Evolutionary conservation across 2,797 vertebrate species (phyloP).

Genomic region (Pogoniulus pusillus): DNA sequence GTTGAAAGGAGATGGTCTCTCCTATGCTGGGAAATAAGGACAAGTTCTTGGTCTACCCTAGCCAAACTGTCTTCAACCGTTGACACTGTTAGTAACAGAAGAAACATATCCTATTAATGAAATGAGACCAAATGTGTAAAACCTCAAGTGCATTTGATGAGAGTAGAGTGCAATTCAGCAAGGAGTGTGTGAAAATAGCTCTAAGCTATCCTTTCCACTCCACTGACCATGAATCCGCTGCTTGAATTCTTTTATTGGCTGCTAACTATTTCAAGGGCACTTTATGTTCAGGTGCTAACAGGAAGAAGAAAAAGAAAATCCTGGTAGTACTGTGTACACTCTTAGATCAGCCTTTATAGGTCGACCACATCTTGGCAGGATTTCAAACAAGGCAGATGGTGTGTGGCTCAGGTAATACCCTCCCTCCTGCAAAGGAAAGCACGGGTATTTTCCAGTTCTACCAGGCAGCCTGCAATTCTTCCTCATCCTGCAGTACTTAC

Average conservation of each 20-base stretch:
- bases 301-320: not conserved
- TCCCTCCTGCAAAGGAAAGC: not conserved
- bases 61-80: not conserved
- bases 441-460: fast-evolving
- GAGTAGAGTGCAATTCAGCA: not conserved
- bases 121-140: not conserved
- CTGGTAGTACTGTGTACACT: not conserved
- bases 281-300: not conserved
- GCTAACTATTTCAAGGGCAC: not conserved
- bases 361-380: not conserved
- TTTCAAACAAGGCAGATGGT: not conserved
- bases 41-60: not conserved
- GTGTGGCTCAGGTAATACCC: not conserved
- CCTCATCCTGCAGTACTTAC: not conserved
- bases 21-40: not conserved
- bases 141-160: not conserved
- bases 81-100: not conserved
- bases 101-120: not conserved
- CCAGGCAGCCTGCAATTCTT: not conserved
- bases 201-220: not conserved
- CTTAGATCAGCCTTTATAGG: not conserved
- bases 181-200: not conserved
- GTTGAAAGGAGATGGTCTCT: not conserved
- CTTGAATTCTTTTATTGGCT: not conserved
- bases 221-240: not conserved